These are phyloP conservation scores for Druon quercuslanigerum DNA, from an alignment of 1,140 invertebrate species.

Conservation along the genomic window DNA sequence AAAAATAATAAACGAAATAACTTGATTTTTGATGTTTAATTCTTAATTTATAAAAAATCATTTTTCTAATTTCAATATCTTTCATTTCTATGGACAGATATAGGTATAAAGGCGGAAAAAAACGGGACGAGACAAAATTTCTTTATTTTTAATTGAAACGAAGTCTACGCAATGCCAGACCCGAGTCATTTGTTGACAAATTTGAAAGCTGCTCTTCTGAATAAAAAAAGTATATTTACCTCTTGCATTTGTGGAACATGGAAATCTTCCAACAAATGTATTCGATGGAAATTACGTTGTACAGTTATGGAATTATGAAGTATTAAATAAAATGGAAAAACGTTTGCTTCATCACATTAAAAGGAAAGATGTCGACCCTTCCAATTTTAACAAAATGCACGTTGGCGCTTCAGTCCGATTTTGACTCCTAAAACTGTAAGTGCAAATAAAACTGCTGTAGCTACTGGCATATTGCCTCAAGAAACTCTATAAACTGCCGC, in stretches of 20 bases:
- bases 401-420: conserved; percentile 43
- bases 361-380: conserved; percentile 37
- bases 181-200: conserved; percentile 39
- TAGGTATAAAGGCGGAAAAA: conserved; percentile 29
- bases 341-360: conserved; percentile 34
- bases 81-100: conserved; percentile 31
- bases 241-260: conserved; percentile 26
- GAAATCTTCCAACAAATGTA: conserved; percentile 35
- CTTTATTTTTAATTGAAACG: conserved; percentile 31
- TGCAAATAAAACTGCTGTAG: neutral
- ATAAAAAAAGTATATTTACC: conserved; percentile 34
- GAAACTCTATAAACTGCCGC: conserved; percentile 28
- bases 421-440: conserved; percentile 43
- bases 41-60: too few relatives aligned
- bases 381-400: conserved; percentile 44
- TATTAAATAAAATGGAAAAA: neutral
- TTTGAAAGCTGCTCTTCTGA: conserved; percentile 41
- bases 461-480: too few relatives aligned
- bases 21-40: too few relatives aligned
- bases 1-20: too few relatives aligned
- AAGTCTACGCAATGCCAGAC: conserved; percentile 38
- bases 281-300: conserved; percentile 32
- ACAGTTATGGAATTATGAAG: conserved; percentile 37
- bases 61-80: too few relatives aligned
- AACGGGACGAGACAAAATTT: conserved; percentile 28